Base-by-base conservation (phyloP, 2,888 invertebrate genomes). In the Drosophila kuntzei region DNA sequence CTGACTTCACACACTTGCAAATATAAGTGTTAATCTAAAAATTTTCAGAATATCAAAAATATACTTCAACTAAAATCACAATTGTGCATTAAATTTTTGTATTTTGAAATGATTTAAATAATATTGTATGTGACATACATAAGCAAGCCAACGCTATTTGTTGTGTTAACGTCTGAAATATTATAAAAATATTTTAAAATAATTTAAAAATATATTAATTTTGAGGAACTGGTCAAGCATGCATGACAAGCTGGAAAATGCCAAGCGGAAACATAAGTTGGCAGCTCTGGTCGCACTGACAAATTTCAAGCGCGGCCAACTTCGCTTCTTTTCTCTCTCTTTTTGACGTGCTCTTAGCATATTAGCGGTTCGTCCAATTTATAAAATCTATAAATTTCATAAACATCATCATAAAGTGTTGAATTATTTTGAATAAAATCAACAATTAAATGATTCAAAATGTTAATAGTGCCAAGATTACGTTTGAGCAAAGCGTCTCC, bases 261-360 rank as follows among this genome's bases (percentile, higher is more conserved):
- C 12, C 14, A 49, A 75, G 20, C 76, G 76, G 76, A 76, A 76
- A 8, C 62, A 39, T 34, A 41, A 63, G 37, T 78, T 89, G 78
- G 49, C 59, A 73, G 66, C 50, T 51, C 62, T 77, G 69, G 8
- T 49, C 6, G 9, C 11, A 29, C 27, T 78, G 57, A 32, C 50
- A 66, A 57, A 7, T 65, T 54, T 44, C 59, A 71, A 82, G 53
- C 64, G 78, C 76, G 44, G 61, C 90, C 84, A 89, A 91, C 90
- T 91, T 91, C 87, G 57, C 61, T 51, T 57, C 73, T 61, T 64
- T 76, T 79, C 79, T 85, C 90, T 89, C 90, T 91, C 90, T 91
- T 90, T 91, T 91, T 91, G 89, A 90, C 90, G 90, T 90, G 90
- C 90, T 86, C 87, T 81, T 86, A 82, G 82, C 81, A 80, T 78